Evolutionary conservation across 2,113 vertebrate species (phyloP).

Genomic region (Bambusicola thoracicus): DNA sequence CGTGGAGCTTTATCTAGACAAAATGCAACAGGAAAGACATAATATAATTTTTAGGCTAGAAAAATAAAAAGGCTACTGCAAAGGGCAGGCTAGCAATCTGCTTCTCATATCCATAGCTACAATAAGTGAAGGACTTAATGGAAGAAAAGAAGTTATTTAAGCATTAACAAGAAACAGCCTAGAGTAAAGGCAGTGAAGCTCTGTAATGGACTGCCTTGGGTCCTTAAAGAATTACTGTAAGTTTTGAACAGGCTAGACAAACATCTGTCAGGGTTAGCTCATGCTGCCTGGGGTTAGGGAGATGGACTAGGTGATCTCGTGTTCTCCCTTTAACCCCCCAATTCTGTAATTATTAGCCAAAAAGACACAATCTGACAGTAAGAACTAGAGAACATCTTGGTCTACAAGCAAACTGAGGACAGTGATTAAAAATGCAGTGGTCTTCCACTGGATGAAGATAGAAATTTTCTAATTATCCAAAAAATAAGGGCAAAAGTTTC

Average conservation of each 20-base stretch:
- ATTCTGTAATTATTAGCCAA: constrained; percentile 2
- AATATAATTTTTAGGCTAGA: neutral
- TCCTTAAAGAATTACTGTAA: constrained; percentile 36
- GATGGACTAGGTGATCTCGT: constrained; percentile 44
- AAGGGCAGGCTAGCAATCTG: constrained; percentile 28
- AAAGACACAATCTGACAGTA: neutral
- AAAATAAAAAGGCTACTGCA: neutral
- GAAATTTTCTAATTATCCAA: neutral
- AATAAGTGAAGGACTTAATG: neutral
- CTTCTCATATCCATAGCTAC: constrained; percentile 15
- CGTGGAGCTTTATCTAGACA: neutral
- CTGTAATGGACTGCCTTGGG: constrained; percentile 34
- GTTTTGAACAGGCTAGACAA: constrained; percentile 56
- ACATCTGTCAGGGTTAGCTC: constrained; percentile 63
- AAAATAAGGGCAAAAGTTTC: neutral
- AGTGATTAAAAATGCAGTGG: neutral
- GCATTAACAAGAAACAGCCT: constrained; percentile 7
- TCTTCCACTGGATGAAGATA: neutral
- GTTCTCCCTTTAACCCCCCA: constrained; percentile 16
- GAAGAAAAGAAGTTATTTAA: constrained; percentile 6
- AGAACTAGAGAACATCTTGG: neutral
- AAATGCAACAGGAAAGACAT: neutral
- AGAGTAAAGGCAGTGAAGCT: constrained; percentile 7
- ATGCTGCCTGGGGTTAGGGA: constrained; percentile 39
- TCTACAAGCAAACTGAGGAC: neutral